phyloP scores from a whole-genome alignment of 2,888 invertebrate species.

The Drosophila seclusa region DNA sequence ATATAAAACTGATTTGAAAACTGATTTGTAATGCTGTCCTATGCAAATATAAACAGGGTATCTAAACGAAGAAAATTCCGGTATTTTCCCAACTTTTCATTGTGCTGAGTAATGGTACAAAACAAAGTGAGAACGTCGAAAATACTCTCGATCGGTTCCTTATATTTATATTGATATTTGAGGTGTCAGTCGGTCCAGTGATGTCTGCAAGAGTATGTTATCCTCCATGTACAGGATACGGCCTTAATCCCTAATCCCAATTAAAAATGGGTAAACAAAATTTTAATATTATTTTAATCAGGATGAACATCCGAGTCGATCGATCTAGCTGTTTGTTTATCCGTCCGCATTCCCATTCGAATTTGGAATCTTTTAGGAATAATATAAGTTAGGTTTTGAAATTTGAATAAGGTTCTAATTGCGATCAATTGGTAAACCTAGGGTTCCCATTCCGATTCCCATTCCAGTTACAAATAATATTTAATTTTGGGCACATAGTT shows the following conservation, averaged over 20 bases:
- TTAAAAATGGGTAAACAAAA: background rate
- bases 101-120: background rate
- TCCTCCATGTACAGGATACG: too few relatives aligned
- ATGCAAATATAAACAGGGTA: background rate
- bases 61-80: background rate
- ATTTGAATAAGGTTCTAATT: background rate
- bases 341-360: background rate
- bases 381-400: background rate
- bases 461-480: background rate
- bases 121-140: background rate
- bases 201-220: too few relatives aligned
- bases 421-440: background rate
- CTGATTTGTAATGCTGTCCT: background rate
- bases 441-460: background rate
- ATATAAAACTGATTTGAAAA: background rate
- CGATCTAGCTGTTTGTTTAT: background rate
- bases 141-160: background rate
- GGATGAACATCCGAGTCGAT: background rate
- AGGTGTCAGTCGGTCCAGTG: too few relatives aligned
- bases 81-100: background rate
- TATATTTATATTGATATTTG: too few relatives aligned
- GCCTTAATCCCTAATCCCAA: too few relatives aligned
- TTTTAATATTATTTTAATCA: background rate
- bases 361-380: background rate
- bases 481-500: background rate